Conservation (phyloP, 2,888 invertebrate genomes). For the Silvanus unidentatus region DNA sequence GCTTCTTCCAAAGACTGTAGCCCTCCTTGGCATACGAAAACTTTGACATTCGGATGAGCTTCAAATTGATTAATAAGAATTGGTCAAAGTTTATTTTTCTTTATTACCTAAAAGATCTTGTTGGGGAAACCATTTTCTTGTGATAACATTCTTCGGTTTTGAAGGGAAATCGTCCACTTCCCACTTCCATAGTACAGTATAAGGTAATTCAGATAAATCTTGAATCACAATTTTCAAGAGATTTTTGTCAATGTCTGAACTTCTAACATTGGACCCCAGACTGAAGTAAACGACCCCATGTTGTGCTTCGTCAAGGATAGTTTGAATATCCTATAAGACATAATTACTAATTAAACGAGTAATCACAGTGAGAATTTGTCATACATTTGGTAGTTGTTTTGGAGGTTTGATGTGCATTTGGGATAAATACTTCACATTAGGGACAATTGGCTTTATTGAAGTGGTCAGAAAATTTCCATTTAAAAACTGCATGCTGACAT, state of each 20-base stretch:
- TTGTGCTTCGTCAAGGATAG: neutral
- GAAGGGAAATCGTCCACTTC: neutral
- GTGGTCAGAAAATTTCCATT: neutral
- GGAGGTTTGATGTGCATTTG: neutral
- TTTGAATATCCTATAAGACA: neutral
- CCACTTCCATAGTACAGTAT: neutral
- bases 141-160: neutral
- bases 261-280: neutral
- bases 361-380: neutral
- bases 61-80: no score
- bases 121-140: neutral
- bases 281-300: neutral
- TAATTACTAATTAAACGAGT: neutral
- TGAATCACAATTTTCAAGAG: neutral
- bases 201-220: neutral
- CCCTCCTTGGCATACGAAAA: constrained; percentile 12
- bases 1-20: constrained; percentile 15
- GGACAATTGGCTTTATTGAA: neutral
- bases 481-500: neutral
- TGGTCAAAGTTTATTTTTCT: no score
- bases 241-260: neutral
- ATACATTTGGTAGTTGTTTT: neutral
- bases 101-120: constrained; percentile 18
- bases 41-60: constrained; percentile 14
- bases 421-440: neutral